Conservation (phyloP, 1,140 invertebrate genomes). For the Euura saliciscinereae region DNA sequence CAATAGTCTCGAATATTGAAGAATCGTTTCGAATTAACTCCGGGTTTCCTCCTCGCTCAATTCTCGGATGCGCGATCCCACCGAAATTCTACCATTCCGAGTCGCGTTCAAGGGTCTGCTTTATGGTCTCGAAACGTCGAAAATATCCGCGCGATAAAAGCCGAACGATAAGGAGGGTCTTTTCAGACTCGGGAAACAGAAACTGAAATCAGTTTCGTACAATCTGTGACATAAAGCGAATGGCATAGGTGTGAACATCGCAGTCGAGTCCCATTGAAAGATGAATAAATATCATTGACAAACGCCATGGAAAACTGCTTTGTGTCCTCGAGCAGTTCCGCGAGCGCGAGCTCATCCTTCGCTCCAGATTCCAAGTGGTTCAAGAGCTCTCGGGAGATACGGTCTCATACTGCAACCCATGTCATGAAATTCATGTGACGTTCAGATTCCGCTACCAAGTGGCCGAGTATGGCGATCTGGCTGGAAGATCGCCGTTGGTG, state of each 20-base stretch:
- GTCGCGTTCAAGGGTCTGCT: no score
- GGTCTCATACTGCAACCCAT: neutral
- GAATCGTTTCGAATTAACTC: no score
- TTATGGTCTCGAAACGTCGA: no score
- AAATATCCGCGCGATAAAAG: neutral
- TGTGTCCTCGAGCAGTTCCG: neutral
- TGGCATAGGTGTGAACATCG: neutral
- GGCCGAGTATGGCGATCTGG: neutral
- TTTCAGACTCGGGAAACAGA: no score
- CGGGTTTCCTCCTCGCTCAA: no score
- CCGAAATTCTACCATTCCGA: no score
- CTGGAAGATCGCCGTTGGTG: no score
- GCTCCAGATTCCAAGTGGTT: neutral
- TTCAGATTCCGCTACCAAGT: neutral
- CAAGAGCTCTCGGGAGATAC: slow-evolving; percentile 9
- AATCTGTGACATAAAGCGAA: no score
- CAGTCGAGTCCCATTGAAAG: neutral
- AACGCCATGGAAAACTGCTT: neutral
- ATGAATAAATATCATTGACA: neutral
- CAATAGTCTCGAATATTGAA: no score
- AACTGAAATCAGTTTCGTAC: no score
- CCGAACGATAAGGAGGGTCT: neutral
- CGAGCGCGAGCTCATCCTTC: neutral
- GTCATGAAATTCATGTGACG: slow-evolving; percentile 12
- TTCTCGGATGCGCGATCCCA: no score